Percentiles rank a stretch among this genome's conserved stretches.
These are phyloP conservation scores for Megalopta genalis DNA, from an alignment of 1,140 invertebrate species.

Conservation along the genomic window DNA sequence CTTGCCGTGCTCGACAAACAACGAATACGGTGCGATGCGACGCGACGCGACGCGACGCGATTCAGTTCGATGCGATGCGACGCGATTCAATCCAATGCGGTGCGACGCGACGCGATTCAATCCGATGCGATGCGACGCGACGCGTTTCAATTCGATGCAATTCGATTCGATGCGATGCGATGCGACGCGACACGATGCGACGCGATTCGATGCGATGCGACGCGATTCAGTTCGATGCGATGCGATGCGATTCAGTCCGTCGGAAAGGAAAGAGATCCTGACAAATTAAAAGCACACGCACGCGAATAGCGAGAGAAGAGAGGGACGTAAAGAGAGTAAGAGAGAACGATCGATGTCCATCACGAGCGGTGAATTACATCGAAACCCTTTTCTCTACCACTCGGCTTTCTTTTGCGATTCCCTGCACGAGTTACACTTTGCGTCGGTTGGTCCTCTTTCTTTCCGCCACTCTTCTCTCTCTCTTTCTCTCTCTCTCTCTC, in stretches of 20 bases:
- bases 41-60: too few relatives aligned
- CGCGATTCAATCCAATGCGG: background rate
- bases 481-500: too few relatives aligned
- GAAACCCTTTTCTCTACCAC: slow-evolving; percentile 68
- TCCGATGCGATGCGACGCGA: too few relatives aligned
- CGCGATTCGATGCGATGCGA: too few relatives aligned
- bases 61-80: background rate
- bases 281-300: background rate
- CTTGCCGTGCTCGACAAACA: background rate
- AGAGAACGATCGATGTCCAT: slow-evolving; percentile 61
- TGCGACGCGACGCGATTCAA: too few relatives aligned
- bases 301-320: too few relatives aligned
- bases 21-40: too few relatives aligned
- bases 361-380: slow-evolving; percentile 68
- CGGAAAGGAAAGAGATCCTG: too few relatives aligned
- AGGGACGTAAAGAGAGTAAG: slow-evolving; percentile 7
- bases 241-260: background rate
- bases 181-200: background rate
- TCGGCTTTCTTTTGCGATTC: slow-evolving; percentile 37
- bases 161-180: background rate
- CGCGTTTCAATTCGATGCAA: too few relatives aligned
- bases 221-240: too few relatives aligned
- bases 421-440: background rate
- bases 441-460: background rate
- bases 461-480: too few relatives aligned